Evolutionary conservation across 2,888 invertebrate species (phyloP).

Genomic region (Pogonocherus hispidulus): DNA sequence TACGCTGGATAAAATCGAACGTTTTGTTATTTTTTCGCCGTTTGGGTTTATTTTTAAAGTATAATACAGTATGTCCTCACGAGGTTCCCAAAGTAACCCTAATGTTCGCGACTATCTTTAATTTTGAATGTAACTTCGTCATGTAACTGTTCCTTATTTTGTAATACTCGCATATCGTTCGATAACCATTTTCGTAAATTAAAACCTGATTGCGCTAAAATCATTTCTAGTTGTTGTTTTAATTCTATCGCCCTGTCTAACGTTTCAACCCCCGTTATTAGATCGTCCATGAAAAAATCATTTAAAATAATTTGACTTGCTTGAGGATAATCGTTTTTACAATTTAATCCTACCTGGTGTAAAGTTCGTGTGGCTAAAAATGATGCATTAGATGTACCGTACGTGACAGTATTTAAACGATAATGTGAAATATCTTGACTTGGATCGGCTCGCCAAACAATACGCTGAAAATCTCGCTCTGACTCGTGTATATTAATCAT

Average conservation of each 20-base stretch:
- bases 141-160: not conserved
- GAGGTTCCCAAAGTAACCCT: constrained; percentile 42
- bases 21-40: constrained; percentile 34
- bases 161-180: constrained; percentile 6
- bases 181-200: too few relatives aligned
- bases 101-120: constrained; percentile 34
- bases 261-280: not conserved
- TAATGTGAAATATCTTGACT: constrained; percentile 24
- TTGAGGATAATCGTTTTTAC: not conserved
- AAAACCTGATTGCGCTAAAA: not conserved
- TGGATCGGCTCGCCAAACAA: not conserved
- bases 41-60: constrained; percentile 32
- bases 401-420: constrained; percentile 36
- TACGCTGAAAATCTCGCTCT: not conserved
- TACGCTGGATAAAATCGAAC: constrained; percentile 38
- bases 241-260: not conserved
- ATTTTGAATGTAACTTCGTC: constrained; percentile 24
- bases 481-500: not conserved
- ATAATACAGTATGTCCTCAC: constrained; percentile 33
- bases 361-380: constrained; percentile 37
- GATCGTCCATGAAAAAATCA: constrained; percentile 1
- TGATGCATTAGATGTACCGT: constrained; percentile 36
- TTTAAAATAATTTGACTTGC: not conserved
- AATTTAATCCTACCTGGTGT: constrained; percentile 8
- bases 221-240: not conserved